Conservation (phyloP, 2,113 vertebrate species). For the Oophaga pumilio region DNA sequence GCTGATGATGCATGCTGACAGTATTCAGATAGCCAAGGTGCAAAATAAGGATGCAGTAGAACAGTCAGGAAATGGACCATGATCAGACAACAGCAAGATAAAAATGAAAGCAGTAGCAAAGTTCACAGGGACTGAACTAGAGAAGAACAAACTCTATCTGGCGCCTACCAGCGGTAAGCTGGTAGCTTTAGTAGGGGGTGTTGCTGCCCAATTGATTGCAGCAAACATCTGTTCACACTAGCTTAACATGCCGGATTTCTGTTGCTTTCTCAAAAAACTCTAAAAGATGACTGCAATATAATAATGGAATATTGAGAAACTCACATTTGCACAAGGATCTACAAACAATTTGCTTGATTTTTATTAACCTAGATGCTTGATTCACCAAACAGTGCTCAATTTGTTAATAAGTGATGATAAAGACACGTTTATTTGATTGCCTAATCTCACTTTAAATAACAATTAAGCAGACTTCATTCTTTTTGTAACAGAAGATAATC, state of each 20-base stretch:
- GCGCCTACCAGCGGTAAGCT: too few relatives aligned
- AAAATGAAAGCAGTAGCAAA: too few relatives aligned
- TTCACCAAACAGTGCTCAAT: constrained; percentile 24
- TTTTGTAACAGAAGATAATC: constrained; percentile 18
- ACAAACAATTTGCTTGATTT: constrained; percentile 22
- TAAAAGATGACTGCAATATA: background rate
- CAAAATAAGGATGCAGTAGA: too few relatives aligned
- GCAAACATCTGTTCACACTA: too few relatives aligned
- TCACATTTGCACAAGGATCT: constrained; percentile 26
- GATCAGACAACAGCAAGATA: too few relatives aligned
- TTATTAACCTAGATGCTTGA: constrained; percentile 1
- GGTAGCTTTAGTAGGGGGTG: too few relatives aligned
- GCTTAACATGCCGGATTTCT: background rate
- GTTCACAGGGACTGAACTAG: too few relatives aligned
- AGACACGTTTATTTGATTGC: constrained; percentile 21
- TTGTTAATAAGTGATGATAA: constrained; percentile 45
- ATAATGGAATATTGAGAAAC: background rate
- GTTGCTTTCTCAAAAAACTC: background rate
- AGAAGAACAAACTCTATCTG: too few relatives aligned
- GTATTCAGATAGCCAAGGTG: too few relatives aligned
- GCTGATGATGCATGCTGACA: too few relatives aligned
- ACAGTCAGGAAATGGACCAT: too few relatives aligned
- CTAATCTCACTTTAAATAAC: constrained; percentile 32
- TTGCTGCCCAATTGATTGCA: too few relatives aligned
- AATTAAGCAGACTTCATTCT: background rate